phyloP scores from a whole-genome alignment of 2,797 vertebrate genomes.

The Lepilemur septentrionalis region DNA sequence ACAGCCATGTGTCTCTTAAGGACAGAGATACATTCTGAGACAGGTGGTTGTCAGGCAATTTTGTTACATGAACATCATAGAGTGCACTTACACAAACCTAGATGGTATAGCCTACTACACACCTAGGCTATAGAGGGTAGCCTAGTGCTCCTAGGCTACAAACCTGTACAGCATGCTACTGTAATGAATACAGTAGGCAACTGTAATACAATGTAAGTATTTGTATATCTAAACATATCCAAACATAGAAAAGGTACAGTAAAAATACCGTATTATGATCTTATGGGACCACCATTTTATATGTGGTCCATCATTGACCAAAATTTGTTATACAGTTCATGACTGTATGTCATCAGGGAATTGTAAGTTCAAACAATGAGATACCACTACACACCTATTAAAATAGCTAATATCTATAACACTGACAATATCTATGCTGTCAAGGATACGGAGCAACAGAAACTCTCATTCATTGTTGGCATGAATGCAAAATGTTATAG shows the following conservation, averaged over 20 bases:
- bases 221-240: not conserved
- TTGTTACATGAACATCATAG: not conserved
- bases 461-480: not conserved
- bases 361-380: not conserved
- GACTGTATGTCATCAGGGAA: not conserved
- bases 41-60: not conserved
- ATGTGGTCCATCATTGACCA: not conserved
- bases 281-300: not conserved
- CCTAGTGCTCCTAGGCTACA: not conserved
- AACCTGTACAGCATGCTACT: not conserved
- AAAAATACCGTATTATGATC: not conserved
- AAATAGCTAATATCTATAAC: not conserved
- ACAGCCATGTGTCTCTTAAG: not conserved
- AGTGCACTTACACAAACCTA: not conserved
- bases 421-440: not conserved
- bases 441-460: not conserved
- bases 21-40: not conserved
- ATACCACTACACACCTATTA: not conserved
- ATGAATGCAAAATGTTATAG: not conserved
- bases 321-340: not conserved
- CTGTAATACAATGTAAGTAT: not conserved
- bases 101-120: not conserved
- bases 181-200: not conserved
- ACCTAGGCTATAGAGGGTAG: not conserved
- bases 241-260: not conserved